Conservation (phyloP, 2,797 vertebrate genomes). For the Dryobates pubescens region DNA sequence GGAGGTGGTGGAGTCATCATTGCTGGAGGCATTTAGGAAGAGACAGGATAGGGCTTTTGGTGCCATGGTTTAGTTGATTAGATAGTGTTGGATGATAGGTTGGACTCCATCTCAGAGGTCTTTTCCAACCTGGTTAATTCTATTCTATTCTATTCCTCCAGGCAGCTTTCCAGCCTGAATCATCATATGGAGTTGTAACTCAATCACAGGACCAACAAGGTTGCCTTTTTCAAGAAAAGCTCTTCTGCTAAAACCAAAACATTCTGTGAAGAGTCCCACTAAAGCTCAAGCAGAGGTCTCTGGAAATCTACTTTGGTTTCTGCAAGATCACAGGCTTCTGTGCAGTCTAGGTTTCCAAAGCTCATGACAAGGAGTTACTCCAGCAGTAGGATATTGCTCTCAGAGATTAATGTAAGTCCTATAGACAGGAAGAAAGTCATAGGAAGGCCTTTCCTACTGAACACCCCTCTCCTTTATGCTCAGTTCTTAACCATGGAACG, state of each 20-base stretch:
- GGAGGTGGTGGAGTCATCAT: too few species aligned
- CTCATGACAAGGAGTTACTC: not conserved
- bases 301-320: not conserved
- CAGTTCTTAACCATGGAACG: not conserved
- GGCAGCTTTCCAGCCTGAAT: not conserved
- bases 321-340: not conserved
- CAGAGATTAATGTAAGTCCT: not conserved
- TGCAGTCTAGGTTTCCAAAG: not conserved
- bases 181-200: rapidly evolving
- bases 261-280: not conserved
- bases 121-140: too few species aligned
- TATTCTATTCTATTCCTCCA: too few species aligned
- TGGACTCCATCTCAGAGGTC: too few species aligned
- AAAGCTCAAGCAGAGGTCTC: not conserved
- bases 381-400: not conserved
- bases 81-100: too few species aligned
- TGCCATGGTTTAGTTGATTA: too few species aligned
- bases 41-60: too few species aligned
- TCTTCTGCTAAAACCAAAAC: not conserved
- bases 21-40: too few species aligned
- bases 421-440: not conserved
- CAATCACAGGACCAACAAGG: not conserved
- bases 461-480: not conserved
- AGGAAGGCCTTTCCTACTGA: not conserved
- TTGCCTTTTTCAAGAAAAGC: not conserved